Base-by-base conservation (phyloP, 1,140 invertebrate genomes). In the Mamestra configurata region DNA sequence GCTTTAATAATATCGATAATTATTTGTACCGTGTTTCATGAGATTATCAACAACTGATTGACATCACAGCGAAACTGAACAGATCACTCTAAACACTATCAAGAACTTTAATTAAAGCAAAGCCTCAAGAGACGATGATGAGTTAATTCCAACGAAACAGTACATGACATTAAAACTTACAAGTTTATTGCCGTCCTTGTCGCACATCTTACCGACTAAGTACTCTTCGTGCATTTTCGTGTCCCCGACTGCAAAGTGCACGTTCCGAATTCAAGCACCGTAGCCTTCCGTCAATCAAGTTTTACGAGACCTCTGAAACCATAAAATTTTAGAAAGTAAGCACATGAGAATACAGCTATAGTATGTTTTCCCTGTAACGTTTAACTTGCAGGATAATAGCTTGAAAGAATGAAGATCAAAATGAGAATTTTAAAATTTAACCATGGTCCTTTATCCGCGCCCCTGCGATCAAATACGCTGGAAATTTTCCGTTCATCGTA, bases 381-480 rank as follows among this genome's bases (percentile, higher is more conserved):
- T 43, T 53, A 46, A 51, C 31, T 15, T 53, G 43, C 10, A 31
- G n/a, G 40, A 46, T 76, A 76, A 77, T 55, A 18, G 57, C 24
- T 20, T 22, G 51, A 57, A 79, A 71, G 51, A 46, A 51, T 53
- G 70, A 70, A 59, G 77, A 59, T 71, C 15, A 46, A 59, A 79
- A 71, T 79, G 77, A 79, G 40, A 79, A 79, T 77, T 79, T 79
- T 79, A 71, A 71, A 79, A 79, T 70, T 79, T 71, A 57, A 31
- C 53, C 35, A 20, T 71, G 66, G 51, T 55, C 75, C 77, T 70
- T 71, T 57, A 57, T 57, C 37, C 68, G 59, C 76, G 66, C 68
- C 68, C 66, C 55, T n/a, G 8, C 76, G 80, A 73, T 77, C 80
- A 81, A 81, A 81, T 78, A 81, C 80, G 61, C 31, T 61, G 68